phyloP scores from a whole-genome alignment of 2,888 invertebrate species.

The Cynaeus angustus region DNA sequence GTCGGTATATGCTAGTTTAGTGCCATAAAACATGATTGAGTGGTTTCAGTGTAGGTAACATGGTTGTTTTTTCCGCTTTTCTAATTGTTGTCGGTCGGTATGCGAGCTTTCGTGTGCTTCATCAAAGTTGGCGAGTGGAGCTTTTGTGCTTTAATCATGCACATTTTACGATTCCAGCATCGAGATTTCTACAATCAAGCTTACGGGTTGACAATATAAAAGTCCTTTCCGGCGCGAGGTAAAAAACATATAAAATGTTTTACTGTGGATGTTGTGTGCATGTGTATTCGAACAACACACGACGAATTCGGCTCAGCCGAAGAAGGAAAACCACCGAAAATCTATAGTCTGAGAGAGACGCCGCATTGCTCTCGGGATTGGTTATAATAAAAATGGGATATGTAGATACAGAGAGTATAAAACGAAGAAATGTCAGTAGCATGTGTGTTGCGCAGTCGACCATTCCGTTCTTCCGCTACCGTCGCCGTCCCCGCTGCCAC shows the following conservation, averaged over 20 bases:
- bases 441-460: conserved; percentile 67
- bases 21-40: background rate
- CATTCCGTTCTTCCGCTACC: conserved; percentile 37
- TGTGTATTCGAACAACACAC: conserved; percentile 61
- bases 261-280: conserved; percentile 59
- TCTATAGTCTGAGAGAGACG: conserved; percentile 65
- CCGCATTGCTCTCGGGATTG: conserved; percentile 68
- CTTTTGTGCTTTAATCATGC: conserved; percentile 21
- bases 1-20: too few relatives aligned
- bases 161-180: conserved; percentile 43
- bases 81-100: background rate
- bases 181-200: conserved; percentile 55
- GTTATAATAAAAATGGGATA: conserved; percentile 72
- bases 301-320: conserved; percentile 56
- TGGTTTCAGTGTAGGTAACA: background rate
- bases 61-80: background rate
- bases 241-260: conserved; percentile 61
- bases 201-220: conserved; percentile 60
- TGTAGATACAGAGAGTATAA: conserved; percentile 70
- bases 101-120: background rate
- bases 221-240: conserved; percentile 51
- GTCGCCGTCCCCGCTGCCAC: conserved; percentile 40
- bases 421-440: conserved; percentile 70
- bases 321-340: conserved; percentile 60
- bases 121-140: background rate